phyloP scores from a whole-genome alignment of 2,797 vertebrate species.

The Distichodus sexfasciatus region DNA sequence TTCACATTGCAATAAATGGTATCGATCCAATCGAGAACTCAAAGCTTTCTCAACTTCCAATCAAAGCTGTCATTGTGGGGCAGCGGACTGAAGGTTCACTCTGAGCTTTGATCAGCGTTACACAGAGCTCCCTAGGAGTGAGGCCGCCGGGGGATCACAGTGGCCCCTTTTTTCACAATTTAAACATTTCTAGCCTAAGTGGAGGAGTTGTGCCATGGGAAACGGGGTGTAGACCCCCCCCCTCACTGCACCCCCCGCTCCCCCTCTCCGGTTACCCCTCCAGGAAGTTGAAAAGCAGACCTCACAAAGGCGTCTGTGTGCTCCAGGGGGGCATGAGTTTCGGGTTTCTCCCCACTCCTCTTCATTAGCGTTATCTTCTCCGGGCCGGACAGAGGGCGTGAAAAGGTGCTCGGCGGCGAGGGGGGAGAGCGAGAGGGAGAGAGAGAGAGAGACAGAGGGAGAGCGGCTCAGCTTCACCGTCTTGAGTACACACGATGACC shows the following conservation, averaged over 20 bases:
- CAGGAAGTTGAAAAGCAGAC: conserved; percentile 61
- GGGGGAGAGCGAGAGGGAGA: too few relatives aligned
- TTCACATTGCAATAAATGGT: too few relatives aligned
- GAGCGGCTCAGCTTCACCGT: too few relatives aligned
- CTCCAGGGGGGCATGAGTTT: conserved; percentile 65
- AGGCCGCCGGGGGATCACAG: conserved; percentile 18
- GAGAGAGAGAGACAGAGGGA: too few relatives aligned
- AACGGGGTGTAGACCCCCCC: conserved; percentile 19
- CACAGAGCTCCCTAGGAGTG: not conserved
- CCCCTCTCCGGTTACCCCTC: conserved; percentile 55
- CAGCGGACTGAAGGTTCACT: conserved; percentile 10
- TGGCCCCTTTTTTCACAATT: conserved; percentile 31
- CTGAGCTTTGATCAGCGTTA: conserved; percentile 22
- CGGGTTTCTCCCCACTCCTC: conserved; percentile 61
- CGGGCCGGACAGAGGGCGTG: conserved; percentile 56
- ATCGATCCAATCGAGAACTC: not conserved
- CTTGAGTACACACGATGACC: conserved; percentile 33
- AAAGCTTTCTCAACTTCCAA: not conserved
- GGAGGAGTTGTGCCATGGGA: conserved; percentile 37
- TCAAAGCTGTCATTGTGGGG: not conserved
- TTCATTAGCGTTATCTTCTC: conserved; percentile 58
- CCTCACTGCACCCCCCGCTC: conserved; percentile 34
- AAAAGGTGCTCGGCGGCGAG: too few relatives aligned
- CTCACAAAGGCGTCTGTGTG: conserved; percentile 55
- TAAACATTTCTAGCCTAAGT: conserved; percentile 17